Conservation (phyloP, 2,113 vertebrate species). For the Tichodroma muraria region DNA sequence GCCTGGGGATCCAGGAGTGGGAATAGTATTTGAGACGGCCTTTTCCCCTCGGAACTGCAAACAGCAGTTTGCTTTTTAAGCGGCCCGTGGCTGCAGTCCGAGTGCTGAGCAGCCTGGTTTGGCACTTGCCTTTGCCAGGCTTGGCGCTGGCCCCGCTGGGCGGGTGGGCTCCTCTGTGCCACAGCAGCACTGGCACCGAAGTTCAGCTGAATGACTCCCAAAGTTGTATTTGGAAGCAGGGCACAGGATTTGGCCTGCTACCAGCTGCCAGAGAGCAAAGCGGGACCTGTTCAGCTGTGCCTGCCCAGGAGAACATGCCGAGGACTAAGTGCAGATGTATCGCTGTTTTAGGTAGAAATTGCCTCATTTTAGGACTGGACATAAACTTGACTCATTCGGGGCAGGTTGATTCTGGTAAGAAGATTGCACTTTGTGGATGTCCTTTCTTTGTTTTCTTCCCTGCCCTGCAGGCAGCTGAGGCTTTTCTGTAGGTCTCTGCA, state of each 20-base stretch:
- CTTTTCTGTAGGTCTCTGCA: background rate
- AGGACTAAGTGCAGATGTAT: background rate
- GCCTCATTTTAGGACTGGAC: background rate
- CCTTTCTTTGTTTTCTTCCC: background rate
- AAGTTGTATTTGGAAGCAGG: background rate
- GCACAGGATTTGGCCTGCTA: background rate
- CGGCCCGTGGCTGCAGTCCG: accelerated
- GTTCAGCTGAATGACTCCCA: background rate
- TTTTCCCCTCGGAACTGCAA: background rate
- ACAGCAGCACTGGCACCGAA: background rate
- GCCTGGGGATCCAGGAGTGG: conserved; percentile 20
- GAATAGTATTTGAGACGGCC: background rate
- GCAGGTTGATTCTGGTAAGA: background rate
- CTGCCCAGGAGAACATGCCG: background rate
- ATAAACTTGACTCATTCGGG: background rate
- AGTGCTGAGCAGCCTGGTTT: background rate
- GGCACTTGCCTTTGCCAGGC: background rate
- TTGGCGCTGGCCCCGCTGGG: background rate
- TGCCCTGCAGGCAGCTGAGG: background rate
- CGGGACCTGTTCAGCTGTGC: background rate
- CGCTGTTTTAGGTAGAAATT: background rate
- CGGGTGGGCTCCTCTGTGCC: background rate
- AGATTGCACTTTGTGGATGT: background rate
- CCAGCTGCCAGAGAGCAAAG: background rate
- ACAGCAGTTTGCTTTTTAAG: background rate